Conservation (phyloP, 2,888 invertebrate genomes). For the Euspilapteryx auroguttella region DNA sequence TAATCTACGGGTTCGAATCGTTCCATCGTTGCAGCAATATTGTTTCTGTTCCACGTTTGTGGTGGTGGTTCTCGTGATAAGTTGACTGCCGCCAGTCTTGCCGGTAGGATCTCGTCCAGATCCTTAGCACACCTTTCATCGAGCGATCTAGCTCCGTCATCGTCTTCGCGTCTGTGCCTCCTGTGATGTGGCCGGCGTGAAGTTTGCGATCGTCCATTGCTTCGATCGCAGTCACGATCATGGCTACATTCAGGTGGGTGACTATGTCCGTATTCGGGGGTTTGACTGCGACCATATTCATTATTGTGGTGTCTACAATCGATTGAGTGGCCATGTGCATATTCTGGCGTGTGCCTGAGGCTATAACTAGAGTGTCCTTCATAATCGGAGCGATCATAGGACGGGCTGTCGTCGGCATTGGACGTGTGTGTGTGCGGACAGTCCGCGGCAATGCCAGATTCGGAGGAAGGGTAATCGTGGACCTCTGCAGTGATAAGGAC, state of each 20-base stretch:
- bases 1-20: slow-evolving; percentile 72
- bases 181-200: slow-evolving; percentile 34
- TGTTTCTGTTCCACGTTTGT: slow-evolving; percentile 65
- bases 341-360: slow-evolving; percentile 37
- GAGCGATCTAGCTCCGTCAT: slow-evolving; percentile 46
- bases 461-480: slow-evolving; percentile 56
- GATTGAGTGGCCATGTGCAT: slow-evolving; percentile 39
- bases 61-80: slow-evolving; percentile 39
- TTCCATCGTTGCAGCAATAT: slow-evolving; percentile 67
- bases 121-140: slow-evolving; percentile 51
- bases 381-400: slow-evolving; percentile 47
- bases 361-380: slow-evolving; percentile 46
- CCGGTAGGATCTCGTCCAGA: slow-evolving; percentile 53
- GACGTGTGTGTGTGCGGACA: slow-evolving; percentile 49
- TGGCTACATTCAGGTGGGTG: slow-evolving; percentile 47
- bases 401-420: slow-evolving; percentile 48
- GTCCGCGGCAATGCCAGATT: slow-evolving; percentile 55
- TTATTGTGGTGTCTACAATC: slow-evolving; percentile 44
- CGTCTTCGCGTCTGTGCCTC: slow-evolving; percentile 39
- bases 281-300: too few species aligned
- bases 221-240: slow-evolving; percentile 39
- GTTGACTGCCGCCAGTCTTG: slow-evolving; percentile 49
- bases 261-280: slow-evolving; percentile 42
- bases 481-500: slow-evolving; percentile 49
- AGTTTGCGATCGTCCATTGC: slow-evolving; percentile 37